These are phyloP conservation scores for Aphaenogaster rudis DNA, from an alignment of 1,140 invertebrate species.

Conservation along the genomic window DNA sequence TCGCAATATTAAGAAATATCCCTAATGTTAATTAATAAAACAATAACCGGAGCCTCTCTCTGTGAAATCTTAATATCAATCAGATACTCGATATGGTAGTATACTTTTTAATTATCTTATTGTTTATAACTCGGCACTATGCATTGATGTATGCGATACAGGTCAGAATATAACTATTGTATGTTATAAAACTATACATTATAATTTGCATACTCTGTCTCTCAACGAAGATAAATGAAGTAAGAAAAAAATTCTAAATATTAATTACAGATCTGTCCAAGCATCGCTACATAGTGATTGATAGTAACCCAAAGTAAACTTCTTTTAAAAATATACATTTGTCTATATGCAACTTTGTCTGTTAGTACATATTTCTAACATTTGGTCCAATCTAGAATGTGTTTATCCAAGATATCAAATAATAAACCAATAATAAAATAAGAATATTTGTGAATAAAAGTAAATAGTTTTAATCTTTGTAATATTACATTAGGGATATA, in stretches of 20 bases:
- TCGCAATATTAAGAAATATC: background rate
- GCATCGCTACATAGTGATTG: background rate
- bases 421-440: background rate
- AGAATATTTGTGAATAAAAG: background rate
- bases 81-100: background rate
- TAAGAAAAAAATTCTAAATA: background rate
- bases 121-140: background rate
- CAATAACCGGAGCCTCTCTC: background rate
- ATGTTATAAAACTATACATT: background rate
- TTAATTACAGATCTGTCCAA: background rate
- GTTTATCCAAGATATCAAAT: background rate
- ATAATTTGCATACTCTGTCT: background rate
- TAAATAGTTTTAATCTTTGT: constrained; percentile 22
- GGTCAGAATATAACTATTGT: background rate
- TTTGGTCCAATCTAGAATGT: background rate
- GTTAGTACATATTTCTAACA: background rate
- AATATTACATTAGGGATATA: constrained; percentile 33
- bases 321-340: background rate
- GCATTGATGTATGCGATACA: background rate
- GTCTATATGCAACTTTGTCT: background rate
- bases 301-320: background rate
- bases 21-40: background rate
- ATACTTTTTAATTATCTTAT: background rate
- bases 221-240: background rate
- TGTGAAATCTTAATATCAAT: background rate